phyloP scores from a whole-genome alignment of 2,113 vertebrate species.

The Eulacestoma nigropectus region DNA sequence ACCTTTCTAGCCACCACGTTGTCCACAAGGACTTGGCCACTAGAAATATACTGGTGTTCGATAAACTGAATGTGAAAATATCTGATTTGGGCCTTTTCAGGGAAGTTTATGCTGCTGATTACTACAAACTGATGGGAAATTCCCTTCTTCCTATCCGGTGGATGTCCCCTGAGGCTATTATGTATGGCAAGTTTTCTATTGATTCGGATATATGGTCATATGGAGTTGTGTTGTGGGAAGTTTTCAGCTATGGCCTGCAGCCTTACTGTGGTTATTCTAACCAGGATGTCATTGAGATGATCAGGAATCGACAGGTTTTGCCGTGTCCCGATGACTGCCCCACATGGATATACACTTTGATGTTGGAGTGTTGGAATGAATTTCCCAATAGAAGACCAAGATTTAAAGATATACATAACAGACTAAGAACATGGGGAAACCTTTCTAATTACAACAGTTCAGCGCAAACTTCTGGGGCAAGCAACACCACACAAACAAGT shows the following conservation, averaged over 20 bases:
- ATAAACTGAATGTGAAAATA: slow-evolving; percentile 91
- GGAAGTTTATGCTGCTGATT: slow-evolving; percentile 95
- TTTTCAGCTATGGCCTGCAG: slow-evolving; percentile 95
- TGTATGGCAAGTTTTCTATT: slow-evolving; percentile 89
- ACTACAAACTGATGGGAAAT: slow-evolving; percentile 87
- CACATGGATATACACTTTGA: slow-evolving; percentile 89
- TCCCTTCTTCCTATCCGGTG: slow-evolving; percentile 90
- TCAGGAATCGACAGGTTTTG: slow-evolving; percentile 86
- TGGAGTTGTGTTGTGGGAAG: slow-evolving; percentile 93
- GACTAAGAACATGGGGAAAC: slow-evolving; percentile 91
- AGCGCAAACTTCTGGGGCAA: slow-evolving; percentile 89
- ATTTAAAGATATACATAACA: slow-evolving; percentile 93
- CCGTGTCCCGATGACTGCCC: slow-evolving; percentile 94
- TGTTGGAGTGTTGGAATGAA: slow-evolving; percentile 96
- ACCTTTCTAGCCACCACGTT: slow-evolving; percentile 88
- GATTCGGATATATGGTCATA: slow-evolving; percentile 98
- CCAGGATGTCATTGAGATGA: slow-evolving; percentile 97
- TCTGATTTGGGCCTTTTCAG: slow-evolving; percentile 91
- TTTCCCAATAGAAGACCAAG: slow-evolving; percentile 87
- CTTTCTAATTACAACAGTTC: slow-evolving; percentile 91
- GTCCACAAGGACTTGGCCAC: slow-evolving; percentile 95
- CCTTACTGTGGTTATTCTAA: slow-evolving; percentile 96
- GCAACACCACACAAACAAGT: slow-evolving; percentile 95
- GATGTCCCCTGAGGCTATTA: slow-evolving; percentile 96
- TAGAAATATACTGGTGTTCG: slow-evolving; percentile 90